Base-by-base conservation (phyloP, 2,888 invertebrate species). In the Trilocha varians region DNA sequence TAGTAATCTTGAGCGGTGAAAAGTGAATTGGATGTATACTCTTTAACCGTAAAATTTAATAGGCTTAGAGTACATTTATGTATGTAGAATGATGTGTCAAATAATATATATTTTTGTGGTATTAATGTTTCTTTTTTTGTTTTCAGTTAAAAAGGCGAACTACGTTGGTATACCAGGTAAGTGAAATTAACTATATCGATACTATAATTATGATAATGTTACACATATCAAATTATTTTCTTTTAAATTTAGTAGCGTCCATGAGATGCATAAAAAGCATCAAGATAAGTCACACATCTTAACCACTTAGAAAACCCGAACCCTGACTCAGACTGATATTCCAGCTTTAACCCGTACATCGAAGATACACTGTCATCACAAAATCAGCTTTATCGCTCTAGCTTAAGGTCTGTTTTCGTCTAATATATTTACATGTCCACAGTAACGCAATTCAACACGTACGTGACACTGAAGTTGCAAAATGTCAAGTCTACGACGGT, bases 401-500 rank as follows among this genome's bases (percentile, higher is more conserved):
- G 25, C 11, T 25, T 25, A 9, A 25, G 25, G 25, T 25, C 6
- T 11, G 11, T 11, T 9, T 16, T 39, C 32, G 35, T 15, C 11
- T 38, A n/a, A 42, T 17, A 13, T 8, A 38, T 16, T 18, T 34
- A 35, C 34, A 35, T 42, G 34, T 65, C 87, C 87, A 58, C 90
- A 93, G 91, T 92, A 87, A 90, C 93, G 78, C 96, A 97, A 86
- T 95, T 94, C 88, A 97, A 96, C 88, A 94, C 96, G 57, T 98
- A 98, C 89, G 97, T 97, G 78, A 97, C 96, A 57, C 89, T 98
- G 67, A 98, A 98, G 84, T 91, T 98, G 59, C 97, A 98, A 87
- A 97, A 97, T 90, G 98, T 98, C 73, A 98, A 98, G 88, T 97
- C 97, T 51, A 97, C 98, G 57, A 98, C 98, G 68, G 95, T 97